phyloP scores from a whole-genome alignment of 2,113 vertebrate genomes.

The Nesogale talazaci region DNA sequence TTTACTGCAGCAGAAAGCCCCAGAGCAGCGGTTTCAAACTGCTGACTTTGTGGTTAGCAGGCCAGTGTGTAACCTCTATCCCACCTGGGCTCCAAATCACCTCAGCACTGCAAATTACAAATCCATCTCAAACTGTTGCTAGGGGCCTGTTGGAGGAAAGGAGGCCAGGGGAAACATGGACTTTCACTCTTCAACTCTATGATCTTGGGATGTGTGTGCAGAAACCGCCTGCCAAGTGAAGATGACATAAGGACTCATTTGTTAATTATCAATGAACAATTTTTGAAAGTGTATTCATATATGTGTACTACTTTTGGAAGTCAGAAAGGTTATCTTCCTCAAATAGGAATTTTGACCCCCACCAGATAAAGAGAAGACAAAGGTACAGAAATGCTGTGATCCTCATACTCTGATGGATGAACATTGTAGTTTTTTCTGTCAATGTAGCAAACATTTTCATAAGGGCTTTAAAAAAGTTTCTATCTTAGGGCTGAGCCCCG shows the following conservation, averaged over 20 bases:
- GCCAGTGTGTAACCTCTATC: no score
- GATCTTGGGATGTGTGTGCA: neutral
- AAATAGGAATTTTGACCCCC: neutral
- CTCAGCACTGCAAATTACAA: no score
- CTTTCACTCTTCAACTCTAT: constrained; percentile 6
- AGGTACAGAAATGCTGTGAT: neutral
- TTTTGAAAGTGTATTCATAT: no score
- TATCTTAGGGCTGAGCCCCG: no score
- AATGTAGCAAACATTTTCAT: constrained; percentile 62
- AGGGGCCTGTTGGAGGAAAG: no score
- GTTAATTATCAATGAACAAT: neutral
- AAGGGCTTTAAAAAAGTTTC: neutral
- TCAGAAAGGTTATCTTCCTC: neutral
- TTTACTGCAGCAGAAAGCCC: no score
- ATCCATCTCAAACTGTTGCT: no score
- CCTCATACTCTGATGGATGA: neutral
- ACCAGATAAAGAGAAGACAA: neutral
- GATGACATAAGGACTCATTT: constrained; percentile 9
- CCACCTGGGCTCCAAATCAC: no score
- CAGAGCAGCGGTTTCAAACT: no score
- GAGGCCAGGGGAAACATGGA: no score
- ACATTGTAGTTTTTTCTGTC: constrained; percentile 19
- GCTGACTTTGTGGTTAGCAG: no score
- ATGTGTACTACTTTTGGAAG: no score
- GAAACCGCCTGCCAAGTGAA: neutral